These are phyloP conservation scores for Himalopsyche phryganea DNA, from an alignment of 1,140 invertebrate genomes.

Conservation along the genomic window DNA sequence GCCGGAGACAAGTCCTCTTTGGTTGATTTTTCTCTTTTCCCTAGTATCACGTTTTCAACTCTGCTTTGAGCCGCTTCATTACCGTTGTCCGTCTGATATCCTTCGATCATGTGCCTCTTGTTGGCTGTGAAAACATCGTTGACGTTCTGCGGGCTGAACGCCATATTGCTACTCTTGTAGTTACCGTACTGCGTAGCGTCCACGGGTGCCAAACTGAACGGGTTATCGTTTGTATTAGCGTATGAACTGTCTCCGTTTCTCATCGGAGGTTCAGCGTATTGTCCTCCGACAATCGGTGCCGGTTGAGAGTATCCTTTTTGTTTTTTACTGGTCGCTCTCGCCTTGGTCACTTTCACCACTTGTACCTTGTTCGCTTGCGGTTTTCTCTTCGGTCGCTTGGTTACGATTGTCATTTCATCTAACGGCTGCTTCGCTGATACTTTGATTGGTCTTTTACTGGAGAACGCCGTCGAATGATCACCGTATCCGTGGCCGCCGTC, in stretches of 20 bases:
- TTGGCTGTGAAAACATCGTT: slow-evolving; percentile 45
- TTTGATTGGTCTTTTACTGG: slow-evolving; percentile 22
- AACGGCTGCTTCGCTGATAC: slow-evolving; percentile 35
- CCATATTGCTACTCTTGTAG: slow-evolving; percentile 51
- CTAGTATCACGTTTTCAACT: slow-evolving; percentile 16
- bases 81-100: slow-evolving; percentile 14
- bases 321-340: slow-evolving; percentile 36
- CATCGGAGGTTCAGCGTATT: slow-evolving; percentile 47
- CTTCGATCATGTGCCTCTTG: slow-evolving; percentile 18
- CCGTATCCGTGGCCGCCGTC: slow-evolving; percentile 12
- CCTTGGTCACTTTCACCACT: slow-evolving; percentile 29
- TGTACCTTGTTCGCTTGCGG: slow-evolving; percentile 1
- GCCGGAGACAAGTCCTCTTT: slow-evolving; percentile 7
- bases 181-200: slow-evolving; percentile 46
- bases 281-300: slow-evolving; percentile 41
- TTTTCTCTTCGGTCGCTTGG: slow-evolving; percentile 30
- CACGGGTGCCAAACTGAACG: slow-evolving; percentile 35
- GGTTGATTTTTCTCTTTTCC: background rate
- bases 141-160: slow-evolving; percentile 51
- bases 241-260: slow-evolving; percentile 31
- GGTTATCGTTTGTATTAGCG: slow-evolving; percentile 19
- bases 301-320: slow-evolving; percentile 33
- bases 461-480: slow-evolving; percentile 36
- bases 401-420: slow-evolving; percentile 33
- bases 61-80: slow-evolving; percentile 10